Evolutionary conservation across 2,113 vertebrate species (phyloP).

Genomic region (Alethe castanea): DNA sequence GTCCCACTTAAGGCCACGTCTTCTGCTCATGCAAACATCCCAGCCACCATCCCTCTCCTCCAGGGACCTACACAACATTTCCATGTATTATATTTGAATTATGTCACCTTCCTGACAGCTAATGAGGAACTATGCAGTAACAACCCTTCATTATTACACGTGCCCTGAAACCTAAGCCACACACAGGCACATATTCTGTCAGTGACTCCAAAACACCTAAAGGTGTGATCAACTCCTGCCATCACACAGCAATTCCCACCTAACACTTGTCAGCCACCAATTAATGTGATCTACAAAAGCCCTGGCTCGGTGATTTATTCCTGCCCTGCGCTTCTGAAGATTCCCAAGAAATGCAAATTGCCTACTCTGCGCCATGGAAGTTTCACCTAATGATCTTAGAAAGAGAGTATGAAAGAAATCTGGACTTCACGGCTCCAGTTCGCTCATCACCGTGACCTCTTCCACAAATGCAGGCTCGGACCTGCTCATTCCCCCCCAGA

Average conservation of each 20-base stretch:
- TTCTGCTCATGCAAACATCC: background rate
- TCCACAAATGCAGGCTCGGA: background rate
- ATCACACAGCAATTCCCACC: background rate
- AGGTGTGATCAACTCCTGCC: background rate
- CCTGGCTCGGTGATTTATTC: background rate
- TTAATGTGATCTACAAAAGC: background rate
- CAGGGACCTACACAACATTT: background rate
- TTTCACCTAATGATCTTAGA: conserved; percentile 53
- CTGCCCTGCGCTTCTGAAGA: background rate
- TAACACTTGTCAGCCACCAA: background rate
- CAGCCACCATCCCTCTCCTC: background rate
- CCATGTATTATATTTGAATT: conserved; percentile 51
- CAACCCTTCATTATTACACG: fast-evolving
- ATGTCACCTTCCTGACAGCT: background rate
- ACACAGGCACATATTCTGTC: background rate
- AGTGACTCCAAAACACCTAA: background rate
- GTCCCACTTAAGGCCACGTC: background rate
- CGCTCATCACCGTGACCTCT: background rate
- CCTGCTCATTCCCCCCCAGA: background rate
- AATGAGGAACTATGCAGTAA: background rate
- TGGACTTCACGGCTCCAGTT: conserved; percentile 25
- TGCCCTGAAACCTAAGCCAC: background rate
- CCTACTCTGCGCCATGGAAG: conserved; percentile 17
- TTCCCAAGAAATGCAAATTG: conserved; percentile 16
- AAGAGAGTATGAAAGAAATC: conserved; percentile 62